A percentile compares a stretch with the other conserved stretches of the same genome.
phyloP scores from a whole-genome alignment of 2,888 invertebrate species.

The Eilema sororculum region DNA sequence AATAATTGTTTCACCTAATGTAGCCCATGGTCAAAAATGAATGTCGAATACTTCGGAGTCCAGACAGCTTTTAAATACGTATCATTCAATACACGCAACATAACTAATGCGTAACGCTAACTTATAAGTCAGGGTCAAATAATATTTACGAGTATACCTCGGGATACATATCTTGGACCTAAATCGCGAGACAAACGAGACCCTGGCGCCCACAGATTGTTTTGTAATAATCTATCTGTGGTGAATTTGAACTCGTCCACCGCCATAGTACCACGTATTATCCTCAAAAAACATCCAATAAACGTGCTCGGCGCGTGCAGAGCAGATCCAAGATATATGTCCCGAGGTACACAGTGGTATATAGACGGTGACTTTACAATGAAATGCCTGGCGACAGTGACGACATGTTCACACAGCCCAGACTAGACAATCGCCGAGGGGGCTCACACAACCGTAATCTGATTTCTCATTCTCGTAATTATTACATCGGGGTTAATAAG shows the following conservation, averaged over 20 bases:
- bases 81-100: conserved; percentile 4
- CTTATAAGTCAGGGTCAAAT: neutral
- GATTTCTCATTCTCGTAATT: conserved; percentile 71
- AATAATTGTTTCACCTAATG: neutral
- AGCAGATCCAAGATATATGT: no score
- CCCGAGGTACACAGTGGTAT: no score
- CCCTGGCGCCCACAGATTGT: no score
- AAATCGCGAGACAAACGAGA: no score
- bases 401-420: conserved; percentile 59
- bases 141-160: neutral
- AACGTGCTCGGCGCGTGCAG: no score
- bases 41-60: neutral
- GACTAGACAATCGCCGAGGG: conserved; percentile 51
- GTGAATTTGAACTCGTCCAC: no score
- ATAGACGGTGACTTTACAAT: conserved; percentile 28
- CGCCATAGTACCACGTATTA: no score
- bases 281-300: no score
- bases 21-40: neutral
- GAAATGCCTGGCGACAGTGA: conserved; percentile 56
- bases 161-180: no score
- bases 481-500: conserved; percentile 72
- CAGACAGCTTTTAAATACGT: neutral
- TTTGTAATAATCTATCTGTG: no score
- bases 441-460: conserved; percentile 56
- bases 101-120: neutral